Conservation (phyloP, 2,113 vertebrate species). For the Mungos mungo region DNA sequence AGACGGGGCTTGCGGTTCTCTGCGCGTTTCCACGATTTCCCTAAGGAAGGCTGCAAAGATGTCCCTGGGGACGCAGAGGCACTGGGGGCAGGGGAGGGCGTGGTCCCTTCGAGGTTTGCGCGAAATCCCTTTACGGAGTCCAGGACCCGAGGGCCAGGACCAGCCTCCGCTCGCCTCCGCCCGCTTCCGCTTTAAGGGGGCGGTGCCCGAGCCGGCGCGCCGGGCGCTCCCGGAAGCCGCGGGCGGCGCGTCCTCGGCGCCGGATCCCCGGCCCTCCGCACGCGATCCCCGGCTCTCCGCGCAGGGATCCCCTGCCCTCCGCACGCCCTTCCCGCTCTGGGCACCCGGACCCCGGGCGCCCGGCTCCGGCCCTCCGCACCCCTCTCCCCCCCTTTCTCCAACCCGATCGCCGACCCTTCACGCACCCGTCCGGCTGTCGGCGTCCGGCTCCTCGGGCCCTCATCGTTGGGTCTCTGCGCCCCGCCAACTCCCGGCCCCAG, state of each 20-base stretch:
- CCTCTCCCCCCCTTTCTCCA: accelerated
- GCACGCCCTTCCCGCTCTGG: no score
- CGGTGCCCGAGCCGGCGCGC: background rate
- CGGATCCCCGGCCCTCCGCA: background rate
- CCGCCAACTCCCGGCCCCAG: no score
- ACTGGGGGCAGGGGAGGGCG: background rate
- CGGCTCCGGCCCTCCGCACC: accelerated
- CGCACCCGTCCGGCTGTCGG: accelerated
- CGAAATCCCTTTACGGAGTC: no score
- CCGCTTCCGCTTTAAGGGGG: slow-evolving; percentile 71
- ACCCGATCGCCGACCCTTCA: background rate
- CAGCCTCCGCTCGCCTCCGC: accelerated
- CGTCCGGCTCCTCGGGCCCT: background rate
- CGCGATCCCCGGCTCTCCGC: accelerated
- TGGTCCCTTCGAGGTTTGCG: background rate
- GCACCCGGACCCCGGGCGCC: background rate
- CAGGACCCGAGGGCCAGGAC: accelerated
- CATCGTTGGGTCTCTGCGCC: background rate
- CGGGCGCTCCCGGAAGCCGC: slow-evolving; percentile 34
- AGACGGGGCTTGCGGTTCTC: background rate
- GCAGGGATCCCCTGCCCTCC: accelerated
- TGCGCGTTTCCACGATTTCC: background rate
- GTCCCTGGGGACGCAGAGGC: background rate
- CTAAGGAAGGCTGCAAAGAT: background rate
- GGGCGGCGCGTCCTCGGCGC: background rate